phyloP scores from a whole-genome alignment of 1,140 invertebrate species.

The Cyphomyrmex costatus region DNA sequence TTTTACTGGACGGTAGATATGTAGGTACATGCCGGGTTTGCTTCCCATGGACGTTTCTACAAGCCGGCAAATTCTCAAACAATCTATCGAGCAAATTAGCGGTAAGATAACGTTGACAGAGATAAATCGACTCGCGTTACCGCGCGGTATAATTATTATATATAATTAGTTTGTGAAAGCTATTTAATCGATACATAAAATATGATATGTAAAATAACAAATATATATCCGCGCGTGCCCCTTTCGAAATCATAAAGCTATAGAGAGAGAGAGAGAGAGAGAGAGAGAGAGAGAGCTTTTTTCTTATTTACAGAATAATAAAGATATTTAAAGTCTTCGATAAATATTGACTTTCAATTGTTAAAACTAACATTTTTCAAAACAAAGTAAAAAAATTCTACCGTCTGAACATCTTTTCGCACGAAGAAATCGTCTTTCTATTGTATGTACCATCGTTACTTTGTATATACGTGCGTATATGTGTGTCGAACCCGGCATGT shows the following conservation, averaged over 20 bases:
- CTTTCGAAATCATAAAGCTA: neutral
- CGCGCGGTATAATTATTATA: constrained; percentile 81
- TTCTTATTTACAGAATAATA: neutral
- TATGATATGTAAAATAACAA: neutral
- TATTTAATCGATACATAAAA: constrained; percentile 4
- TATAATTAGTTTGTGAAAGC: constrained; percentile 78
- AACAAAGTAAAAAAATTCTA: neutral
- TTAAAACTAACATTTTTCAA: neutral
- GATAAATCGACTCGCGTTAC: constrained; percentile 80
- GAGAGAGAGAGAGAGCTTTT: too few species aligned
- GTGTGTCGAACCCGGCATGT: constrained; percentile 3
- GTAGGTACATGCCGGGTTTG: constrained; percentile 41
- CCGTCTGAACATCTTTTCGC: neutral
- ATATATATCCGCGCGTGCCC: neutral
- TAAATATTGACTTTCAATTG: constrained; percentile 4
- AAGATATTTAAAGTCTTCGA: neutral
- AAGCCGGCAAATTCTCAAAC: constrained; percentile 39
- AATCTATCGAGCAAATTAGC: constrained; percentile 85
- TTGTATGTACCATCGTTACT: neutral
- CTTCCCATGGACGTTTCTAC: constrained; percentile 20
- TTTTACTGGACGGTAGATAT: constrained; percentile 54
- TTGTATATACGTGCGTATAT: neutral
- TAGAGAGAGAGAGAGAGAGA: too few species aligned
- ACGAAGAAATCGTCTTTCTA: neutral
- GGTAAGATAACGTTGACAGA: constrained; percentile 84